Percentiles rank a stretch among this genome's conserved stretches.
Conservation (phyloP, 2,888 invertebrate genomes). For the Lithodes maja region DNA sequence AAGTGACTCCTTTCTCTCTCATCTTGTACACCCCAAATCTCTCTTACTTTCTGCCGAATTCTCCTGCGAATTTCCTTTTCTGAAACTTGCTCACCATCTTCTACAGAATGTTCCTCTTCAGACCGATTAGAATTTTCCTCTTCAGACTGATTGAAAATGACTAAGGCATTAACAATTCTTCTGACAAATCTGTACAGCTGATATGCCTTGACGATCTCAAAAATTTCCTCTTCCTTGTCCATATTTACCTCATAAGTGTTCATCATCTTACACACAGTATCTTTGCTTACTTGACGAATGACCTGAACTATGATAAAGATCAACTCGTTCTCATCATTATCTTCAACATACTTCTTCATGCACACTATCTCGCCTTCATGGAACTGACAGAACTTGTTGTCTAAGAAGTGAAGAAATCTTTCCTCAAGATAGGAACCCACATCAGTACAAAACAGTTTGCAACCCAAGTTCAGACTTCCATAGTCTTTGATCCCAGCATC, state of each 20-base stretch:
- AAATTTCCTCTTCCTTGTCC: not conserved
- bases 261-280: conserved; percentile 5
- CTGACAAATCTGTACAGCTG: conserved; percentile 45
- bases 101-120: not conserved
- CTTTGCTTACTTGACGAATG: not conserved
- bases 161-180: not conserved
- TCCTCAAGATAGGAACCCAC: conserved; percentile 31
- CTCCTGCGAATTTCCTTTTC: not conserved
- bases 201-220: conserved; percentile 16
- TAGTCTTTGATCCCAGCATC: conserved; percentile 8
- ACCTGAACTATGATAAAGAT: conserved; percentile 47
- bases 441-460: not conserved
- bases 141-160: not conserved
- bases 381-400: conserved; percentile 33
- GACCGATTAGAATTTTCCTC: not conserved
- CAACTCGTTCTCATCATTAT: conserved; percentile 24
- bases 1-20: conserved; percentile 17
- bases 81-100: not conserved
- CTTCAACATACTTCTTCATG: conserved; percentile 37
- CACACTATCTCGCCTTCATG: conserved; percentile 43
- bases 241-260: conserved; percentile 42
- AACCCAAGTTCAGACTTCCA: not conserved
- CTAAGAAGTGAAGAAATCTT: conserved; percentile 26
- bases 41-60: conserved; percentile 20
- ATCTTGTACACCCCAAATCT: conserved; percentile 46